phyloP scores from a whole-genome alignment of 2,797 vertebrate genomes.

The Aselliscus stoliczkanus region DNA sequence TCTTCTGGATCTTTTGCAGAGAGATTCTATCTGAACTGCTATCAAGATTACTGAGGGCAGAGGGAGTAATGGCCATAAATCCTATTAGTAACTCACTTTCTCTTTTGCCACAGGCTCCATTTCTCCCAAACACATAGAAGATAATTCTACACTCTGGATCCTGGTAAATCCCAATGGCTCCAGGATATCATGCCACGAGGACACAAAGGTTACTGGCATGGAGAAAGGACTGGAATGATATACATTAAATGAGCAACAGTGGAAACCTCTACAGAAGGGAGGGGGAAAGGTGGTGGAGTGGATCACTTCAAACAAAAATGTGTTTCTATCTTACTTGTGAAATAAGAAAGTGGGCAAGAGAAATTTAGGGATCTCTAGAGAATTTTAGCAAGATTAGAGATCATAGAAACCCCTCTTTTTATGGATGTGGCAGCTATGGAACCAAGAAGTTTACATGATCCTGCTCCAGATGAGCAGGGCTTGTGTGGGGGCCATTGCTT shows the following conservation, averaged over 20 bases:
- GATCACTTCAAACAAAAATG: neutral
- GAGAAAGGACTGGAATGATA: neutral
- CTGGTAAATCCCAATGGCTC: neutral
- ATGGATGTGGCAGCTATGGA: neutral
- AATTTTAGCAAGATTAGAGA: neutral
- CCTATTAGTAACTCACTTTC: constrained; percentile 74
- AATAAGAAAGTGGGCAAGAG: neutral
- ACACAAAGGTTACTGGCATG: neutral
- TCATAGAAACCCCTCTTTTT: neutral
- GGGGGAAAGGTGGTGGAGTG: neutral
- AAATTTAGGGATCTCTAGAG: neutral
- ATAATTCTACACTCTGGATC: neutral
- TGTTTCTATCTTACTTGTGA: neutral
- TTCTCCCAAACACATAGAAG: constrained; percentile 6
- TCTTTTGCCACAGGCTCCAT: constrained; percentile 62
- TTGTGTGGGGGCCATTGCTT: neutral
- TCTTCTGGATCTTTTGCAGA: constrained; percentile 48
- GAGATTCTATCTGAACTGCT: constrained; percentile 66
- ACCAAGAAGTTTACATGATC: accelerated
- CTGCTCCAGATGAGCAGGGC: neutral
- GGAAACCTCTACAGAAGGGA: neutral
- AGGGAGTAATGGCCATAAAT: constrained; percentile 72
- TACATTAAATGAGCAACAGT: neutral
- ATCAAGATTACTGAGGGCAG: constrained; percentile 57
- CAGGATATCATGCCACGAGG: neutral